Evolutionary conservation across 2,888 invertebrate genomes (phyloP).

Genomic region (Chrysolina oricalcia): DNA sequence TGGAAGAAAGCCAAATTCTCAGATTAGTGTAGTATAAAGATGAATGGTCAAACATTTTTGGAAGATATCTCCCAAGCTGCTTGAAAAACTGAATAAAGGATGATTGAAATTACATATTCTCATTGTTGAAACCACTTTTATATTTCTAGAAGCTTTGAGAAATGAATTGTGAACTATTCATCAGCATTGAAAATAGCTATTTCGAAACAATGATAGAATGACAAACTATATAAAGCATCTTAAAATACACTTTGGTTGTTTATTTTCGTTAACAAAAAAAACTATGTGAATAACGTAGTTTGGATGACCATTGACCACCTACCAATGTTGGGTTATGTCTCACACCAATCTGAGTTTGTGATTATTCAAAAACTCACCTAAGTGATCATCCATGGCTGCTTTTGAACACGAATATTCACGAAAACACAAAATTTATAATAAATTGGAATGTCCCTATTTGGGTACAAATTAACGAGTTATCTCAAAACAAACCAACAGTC

Average conservation of each 20-base stretch:
- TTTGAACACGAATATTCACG: conserved; percentile 26
- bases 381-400: conserved; percentile 47
- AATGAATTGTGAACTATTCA: conserved; percentile 13
- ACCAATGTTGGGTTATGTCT: conserved; percentile 41
- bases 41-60: no score
- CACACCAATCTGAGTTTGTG: not conserved
- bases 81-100: no score
- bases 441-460: conserved; percentile 26
- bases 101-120: no score
- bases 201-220: not conserved
- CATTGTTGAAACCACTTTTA: no score
- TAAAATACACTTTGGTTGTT: conserved; percentile 24
- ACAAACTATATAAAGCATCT: conserved; percentile 17
- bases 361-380: conserved; percentile 43
- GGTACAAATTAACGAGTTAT: conserved; percentile 23
- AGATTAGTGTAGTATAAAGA: no score
- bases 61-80: no score
- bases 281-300: not conserved
- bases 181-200: conserved; percentile 26
- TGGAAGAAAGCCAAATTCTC: no score
- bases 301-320: conserved; percentile 38
- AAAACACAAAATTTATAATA: conserved; percentile 29
- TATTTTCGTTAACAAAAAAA: not conserved
- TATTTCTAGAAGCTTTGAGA: no score
- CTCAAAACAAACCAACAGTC: conserved; percentile 32